A percentile compares a stretch with the other conserved stretches of the same genome.
Conservation (phyloP, 30 jellyfish, hydroid and myxozoan genomes). For the Mastigias papua region DNA sequence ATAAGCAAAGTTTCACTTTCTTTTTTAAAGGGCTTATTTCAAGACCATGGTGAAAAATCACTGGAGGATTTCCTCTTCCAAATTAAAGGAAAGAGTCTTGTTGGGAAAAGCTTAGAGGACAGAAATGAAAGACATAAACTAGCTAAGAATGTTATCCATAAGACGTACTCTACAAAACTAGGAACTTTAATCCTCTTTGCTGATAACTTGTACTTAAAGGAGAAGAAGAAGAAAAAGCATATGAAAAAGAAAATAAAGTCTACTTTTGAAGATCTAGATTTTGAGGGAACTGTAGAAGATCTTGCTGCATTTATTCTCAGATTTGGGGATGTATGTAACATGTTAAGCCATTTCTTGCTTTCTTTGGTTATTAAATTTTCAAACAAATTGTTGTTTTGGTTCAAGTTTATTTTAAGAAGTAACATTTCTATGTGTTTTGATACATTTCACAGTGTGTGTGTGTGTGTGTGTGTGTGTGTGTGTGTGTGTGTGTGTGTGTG, state of each 20-base stretch:
- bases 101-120: background rate
- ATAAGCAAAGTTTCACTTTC: background rate
- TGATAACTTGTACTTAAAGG: slow-evolving; percentile 40
- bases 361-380: background rate
- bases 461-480: no score
- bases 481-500: no score
- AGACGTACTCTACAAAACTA: slow-evolving; percentile 64
- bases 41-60: slow-evolving; percentile 14
- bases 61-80: slow-evolving; percentile 60
- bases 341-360: background rate
- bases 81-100: slow-evolving; percentile 16
- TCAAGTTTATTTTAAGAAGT: no score
- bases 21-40: slow-evolving; percentile 25
- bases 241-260: slow-evolving; percentile 18
- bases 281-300: slow-evolving; percentile 72
- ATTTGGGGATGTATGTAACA: slow-evolving; percentile 66
- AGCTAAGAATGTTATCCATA: slow-evolving; percentile 16
- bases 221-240: slow-evolving; percentile 36
- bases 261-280: slow-evolving; percentile 25
- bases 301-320: slow-evolving; percentile 60
- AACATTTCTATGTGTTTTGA: no score
- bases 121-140: background rate
- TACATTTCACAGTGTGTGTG: no score
- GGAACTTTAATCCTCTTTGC: slow-evolving; percentile 64
- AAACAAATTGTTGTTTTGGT: background rate